Percentiles rank a stretch among this genome's conserved stretches.
Conservation (phyloP, 1,140 invertebrate species). For the Brachionus angularis region DNA sequence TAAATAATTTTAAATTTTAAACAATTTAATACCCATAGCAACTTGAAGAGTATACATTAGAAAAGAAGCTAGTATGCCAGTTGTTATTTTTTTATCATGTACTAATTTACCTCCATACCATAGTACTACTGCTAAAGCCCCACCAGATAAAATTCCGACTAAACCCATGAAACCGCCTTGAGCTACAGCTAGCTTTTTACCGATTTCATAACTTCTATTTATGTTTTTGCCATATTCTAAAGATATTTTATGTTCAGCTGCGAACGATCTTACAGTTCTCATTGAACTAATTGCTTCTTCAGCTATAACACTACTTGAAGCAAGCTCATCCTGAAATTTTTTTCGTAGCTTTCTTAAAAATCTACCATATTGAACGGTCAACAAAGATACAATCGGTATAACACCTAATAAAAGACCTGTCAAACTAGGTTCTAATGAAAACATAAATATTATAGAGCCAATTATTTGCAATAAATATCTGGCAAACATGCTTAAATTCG, state of each 20-base stretch:
- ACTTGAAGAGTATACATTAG: constrained; percentile 56
- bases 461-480: constrained; percentile 53
- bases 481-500: constrained; percentile 55
- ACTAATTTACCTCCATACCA: constrained; percentile 58
- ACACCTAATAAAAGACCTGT: constrained; percentile 54
- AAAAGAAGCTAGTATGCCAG: constrained; percentile 54
- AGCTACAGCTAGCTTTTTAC: constrained; percentile 51
- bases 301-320: constrained; percentile 44
- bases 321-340: constrained; percentile 54
- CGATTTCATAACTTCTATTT: constrained; percentile 52
- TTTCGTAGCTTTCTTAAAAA: constrained; percentile 51
- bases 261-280: constrained; percentile 54
- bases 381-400: constrained; percentile 52
- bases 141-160: constrained; percentile 50
- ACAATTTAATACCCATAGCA: constrained; percentile 49
- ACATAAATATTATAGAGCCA: constrained; percentile 55
- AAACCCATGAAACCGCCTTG: constrained; percentile 50
- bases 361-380: constrained; percentile 55
- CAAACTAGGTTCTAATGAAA: constrained; percentile 52
- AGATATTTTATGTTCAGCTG: constrained; percentile 50
- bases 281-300: constrained; percentile 44
- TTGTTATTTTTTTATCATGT: constrained; percentile 50
- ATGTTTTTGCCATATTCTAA: constrained; percentile 50
- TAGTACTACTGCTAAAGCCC: constrained; percentile 51
- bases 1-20: background rate